Base-by-base conservation (phyloP, 2,888 invertebrate species). In the Drosophila rubida region DNA sequence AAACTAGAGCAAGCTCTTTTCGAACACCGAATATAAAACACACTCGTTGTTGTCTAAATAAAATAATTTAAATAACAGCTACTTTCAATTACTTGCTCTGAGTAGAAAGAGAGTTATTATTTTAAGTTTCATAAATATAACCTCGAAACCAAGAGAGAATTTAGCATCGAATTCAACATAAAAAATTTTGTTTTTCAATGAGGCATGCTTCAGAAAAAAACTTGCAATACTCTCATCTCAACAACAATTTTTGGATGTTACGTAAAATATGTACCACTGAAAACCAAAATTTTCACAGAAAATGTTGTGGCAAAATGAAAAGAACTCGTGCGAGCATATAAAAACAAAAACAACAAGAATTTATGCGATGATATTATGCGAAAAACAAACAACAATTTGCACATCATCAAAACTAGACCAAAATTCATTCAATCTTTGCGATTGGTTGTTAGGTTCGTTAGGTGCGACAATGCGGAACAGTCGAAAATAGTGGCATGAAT, bases 401-500 rank as follows among this genome's bases (percentile, higher is more conserved):
- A 54, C 37, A 76, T 46, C 68, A 74, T 71, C 65, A 72, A 64
- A 73, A 39, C 39, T 48, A 5, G 25, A 23, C 32, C 49, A 30
- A 67, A 66, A 75, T 66, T 82, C 68, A 76, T 82, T 79, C 66
- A 71, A 30, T 59, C 16, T 51, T 1, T 32, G 25, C 30, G 27
- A n/a, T 59, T 59, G 35, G 42, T 59, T 62, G 35, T 51, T 27
- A 53, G 46, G 42, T 68, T 61, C 50, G 57, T 62, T 61, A 57
- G 69, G 58, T 66, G 67, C 69, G 87, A 83, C 87, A 87, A 71
- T 87, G 87, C 85, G 85, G 87, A 82, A 87, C 75, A 69, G 35
- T 37, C 54, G 64, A 55, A 61, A 37, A 42, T 49, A 57, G 35
- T 37, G 42, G 46, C 53, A 14, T 32, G 13, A 54, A 46, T 53